Conservation (phyloP, 2,113 vertebrate species). For the Prunella fulvescens region DNA sequence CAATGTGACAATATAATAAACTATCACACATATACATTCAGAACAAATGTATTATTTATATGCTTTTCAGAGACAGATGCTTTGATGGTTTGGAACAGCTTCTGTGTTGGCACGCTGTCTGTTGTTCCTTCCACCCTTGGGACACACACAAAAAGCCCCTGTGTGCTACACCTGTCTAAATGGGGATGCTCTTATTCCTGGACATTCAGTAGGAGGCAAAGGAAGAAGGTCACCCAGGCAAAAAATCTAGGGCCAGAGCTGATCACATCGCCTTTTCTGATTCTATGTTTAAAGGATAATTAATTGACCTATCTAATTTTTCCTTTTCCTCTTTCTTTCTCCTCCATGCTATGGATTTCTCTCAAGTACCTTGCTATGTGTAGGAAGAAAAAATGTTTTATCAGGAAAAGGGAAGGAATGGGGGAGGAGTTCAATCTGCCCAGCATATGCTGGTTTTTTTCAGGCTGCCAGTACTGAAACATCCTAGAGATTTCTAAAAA, state of each 20-base stretch:
- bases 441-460: neutral
- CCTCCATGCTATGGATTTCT: neutral
- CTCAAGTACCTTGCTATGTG: neutral
- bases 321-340: neutral
- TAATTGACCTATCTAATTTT: neutral
- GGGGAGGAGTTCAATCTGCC: neutral
- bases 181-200: neutral
- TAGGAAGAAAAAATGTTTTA: neutral
- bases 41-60: neutral
- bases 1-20: slow-evolving; percentile 9
- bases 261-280: neutral
- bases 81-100: neutral
- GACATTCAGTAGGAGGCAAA: neutral
- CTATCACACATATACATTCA: neutral
- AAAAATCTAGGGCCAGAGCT: neutral
- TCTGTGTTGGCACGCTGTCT: neutral
- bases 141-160: neutral
- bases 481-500: neutral
- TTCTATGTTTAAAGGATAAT: neutral
- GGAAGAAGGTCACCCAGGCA: neutral
- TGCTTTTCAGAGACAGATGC: neutral
- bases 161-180: neutral
- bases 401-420: neutral
- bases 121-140: neutral
- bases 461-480: neutral